phyloP scores from a whole-genome alignment of 2,888 invertebrate species.

The Clepsis dumicolana region DNA sequence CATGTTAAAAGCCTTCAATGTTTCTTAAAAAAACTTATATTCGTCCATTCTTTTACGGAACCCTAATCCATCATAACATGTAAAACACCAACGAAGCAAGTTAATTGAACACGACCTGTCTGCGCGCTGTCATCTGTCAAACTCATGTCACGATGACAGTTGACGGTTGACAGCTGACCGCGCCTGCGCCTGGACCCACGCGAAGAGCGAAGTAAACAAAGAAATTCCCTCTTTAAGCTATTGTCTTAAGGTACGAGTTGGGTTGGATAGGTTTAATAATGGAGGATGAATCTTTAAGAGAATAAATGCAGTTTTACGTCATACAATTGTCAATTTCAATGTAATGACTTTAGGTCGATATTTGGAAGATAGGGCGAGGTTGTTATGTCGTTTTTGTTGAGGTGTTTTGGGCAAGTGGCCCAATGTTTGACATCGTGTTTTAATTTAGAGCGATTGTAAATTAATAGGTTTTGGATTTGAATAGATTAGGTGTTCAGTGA shows the following conservation, averaged over 20 bases:
- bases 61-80: constrained; percentile 30
- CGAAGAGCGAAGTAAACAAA: neutral
- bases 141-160: constrained; percentile 46
- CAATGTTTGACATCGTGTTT: constrained; percentile 11
- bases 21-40: no score
- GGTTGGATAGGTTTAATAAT: neutral
- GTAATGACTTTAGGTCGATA: neutral
- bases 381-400: neutral
- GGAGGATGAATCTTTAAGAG: neutral
- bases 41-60: constrained; percentile 1
- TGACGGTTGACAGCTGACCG: constrained; percentile 49
- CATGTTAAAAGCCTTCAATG: no score
- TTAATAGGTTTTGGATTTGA: constrained; percentile 14
- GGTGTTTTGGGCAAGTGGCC: neutral
- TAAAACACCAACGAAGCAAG: constrained; percentile 38
- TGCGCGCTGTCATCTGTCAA: constrained; percentile 45
- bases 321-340: neutral
- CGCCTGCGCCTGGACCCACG: constrained; percentile 36
- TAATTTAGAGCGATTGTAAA: constrained; percentile 13
- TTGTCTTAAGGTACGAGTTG: neutral
- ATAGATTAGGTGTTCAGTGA: constrained; percentile 7
- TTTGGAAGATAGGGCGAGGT: neutral
- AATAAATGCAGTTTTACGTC: neutral
- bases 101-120: constrained; percentile 43
- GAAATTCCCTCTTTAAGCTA: neutral